Base-by-base conservation (phyloP, 2,888 invertebrate species). In the Lathronympha strigana region DNA sequence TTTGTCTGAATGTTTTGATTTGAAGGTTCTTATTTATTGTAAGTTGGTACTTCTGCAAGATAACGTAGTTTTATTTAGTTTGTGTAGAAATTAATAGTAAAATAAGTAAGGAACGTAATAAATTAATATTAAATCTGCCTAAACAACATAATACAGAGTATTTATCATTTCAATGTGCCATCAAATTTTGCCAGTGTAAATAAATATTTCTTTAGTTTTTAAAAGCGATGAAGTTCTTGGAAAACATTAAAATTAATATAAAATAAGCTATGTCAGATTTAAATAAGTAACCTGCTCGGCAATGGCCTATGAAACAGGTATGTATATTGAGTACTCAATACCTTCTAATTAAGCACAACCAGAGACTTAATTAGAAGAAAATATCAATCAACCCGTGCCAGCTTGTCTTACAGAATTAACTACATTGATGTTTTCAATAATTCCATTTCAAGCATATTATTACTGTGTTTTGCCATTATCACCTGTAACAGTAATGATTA, bases 51-150 rank as follows among this genome's bases (percentile, higher is more conserved):
- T 38, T 38, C 38, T 38, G 2, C n/a, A 38, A 38, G 38, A n/a
- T 13, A 38, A 6, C 38, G 38, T 38, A 2, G 15, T 38, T n/a
- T 4, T 38, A 38, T n/a, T 38, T 38, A 38, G 38, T n/a, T 13
- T 38, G 13, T 38, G 38, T 38, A 2, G 38, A 38, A n/a, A 38
- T 38, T 15, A n/a, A 38, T 6, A 38, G 38, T n/a, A 38, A 38
- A 38, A 38, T 38, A n/a, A 38, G 38, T 38, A 38, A 38, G n/a
- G 38, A 38, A 38, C 38, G 38, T 13, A 38, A 38, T n/a, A 38
- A 38, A 38, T 4, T 11, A 45, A 21, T 4, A 13, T 21, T 45
- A 19, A 21, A 43, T 11, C 0, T 21, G 21, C 9, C 43, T 8
- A 45, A 11, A 13, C n/a, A 11, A 4, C 9, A 21, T 21, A 21